Conservation (phyloP, 2,113 vertebrate genomes). For the Felis chaus region DNA sequence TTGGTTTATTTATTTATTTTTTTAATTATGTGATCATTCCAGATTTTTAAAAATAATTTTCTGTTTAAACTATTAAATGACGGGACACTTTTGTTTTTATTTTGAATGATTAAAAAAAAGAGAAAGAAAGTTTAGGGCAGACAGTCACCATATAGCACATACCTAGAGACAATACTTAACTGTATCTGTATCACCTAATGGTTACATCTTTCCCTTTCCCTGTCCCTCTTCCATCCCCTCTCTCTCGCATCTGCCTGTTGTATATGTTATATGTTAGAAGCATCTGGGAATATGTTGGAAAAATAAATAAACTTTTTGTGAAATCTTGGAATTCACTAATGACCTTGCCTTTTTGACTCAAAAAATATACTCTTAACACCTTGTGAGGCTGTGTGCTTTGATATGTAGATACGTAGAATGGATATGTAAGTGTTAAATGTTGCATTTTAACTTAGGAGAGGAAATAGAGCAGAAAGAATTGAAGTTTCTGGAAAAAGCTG, state of each 20-base stretch:
- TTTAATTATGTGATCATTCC: neutral
- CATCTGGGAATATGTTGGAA: neutral
- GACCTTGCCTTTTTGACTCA: neutral
- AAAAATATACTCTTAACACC: neutral
- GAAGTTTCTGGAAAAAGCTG: constrained; percentile 29
- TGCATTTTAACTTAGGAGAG: neutral
- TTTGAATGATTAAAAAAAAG: neutral
- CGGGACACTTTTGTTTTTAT: neutral
- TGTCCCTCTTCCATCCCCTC: neutral
- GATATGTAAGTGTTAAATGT: neutral
- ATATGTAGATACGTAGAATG: neutral
- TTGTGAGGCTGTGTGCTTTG: neutral
- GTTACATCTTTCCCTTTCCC: neutral
- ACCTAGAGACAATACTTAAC: neutral
- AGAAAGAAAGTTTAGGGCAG: neutral
- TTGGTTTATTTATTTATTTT: neutral
- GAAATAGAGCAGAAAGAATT: constrained; percentile 70
- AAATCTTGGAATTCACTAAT: neutral
- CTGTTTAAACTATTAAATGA: neutral
- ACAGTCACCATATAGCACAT: neutral
- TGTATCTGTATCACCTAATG: neutral
- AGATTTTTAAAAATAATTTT: neutral
- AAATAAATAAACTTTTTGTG: neutral
- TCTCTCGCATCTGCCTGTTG: neutral
- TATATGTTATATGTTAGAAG: neutral